These are phyloP conservation scores for Idris sp. DNA, from an alignment of 1,140 invertebrate species.

Conservation along the genomic window DNA sequence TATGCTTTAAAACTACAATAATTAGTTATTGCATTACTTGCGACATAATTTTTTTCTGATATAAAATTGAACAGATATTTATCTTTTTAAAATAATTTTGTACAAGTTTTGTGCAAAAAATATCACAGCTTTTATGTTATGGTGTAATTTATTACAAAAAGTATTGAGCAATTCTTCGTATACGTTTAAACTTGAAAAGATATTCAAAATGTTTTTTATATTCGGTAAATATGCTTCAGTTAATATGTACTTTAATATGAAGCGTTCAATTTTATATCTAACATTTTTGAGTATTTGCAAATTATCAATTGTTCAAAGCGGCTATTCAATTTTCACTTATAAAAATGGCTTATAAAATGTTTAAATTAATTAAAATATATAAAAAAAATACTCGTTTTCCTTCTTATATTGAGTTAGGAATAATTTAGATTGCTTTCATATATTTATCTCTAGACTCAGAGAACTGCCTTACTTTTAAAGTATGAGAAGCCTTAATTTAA, in stretches of 20 bases:
- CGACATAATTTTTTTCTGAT: conserved; percentile 20
- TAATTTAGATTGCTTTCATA: too few species aligned
- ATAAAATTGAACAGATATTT: conserved; percentile 30
- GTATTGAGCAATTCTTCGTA: conserved; percentile 25
- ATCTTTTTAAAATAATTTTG: neutral
- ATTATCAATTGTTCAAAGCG: conserved; percentile 44
- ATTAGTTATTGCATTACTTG: too few species aligned
- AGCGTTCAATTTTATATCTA: conserved; percentile 39
- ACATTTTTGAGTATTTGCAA: conserved; percentile 22
- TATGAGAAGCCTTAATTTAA: too few species aligned
- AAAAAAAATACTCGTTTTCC: conserved; percentile 18
- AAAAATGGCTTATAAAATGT: conserved; percentile 33
- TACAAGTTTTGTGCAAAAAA: conserved; percentile 15
- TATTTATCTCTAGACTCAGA: too few species aligned
- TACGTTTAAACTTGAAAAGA: too few species aligned
- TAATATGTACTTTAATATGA: neutral
- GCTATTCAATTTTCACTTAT: conserved; percentile 48
- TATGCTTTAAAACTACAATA: too few species aligned
- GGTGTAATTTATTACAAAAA: conserved; percentile 1
- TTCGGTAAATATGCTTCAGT: conserved; percentile 4
- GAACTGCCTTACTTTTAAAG: too few species aligned
- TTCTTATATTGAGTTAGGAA: too few species aligned
- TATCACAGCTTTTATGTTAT: conserved; percentile 26
- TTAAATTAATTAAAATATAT: conserved; percentile 11
- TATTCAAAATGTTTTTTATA: neutral